Evolutionary conservation across 1,140 invertebrate genomes (phyloP), one percentile per base, ranked within the genome.

Genomic region (Tribolium madens): DNA sequence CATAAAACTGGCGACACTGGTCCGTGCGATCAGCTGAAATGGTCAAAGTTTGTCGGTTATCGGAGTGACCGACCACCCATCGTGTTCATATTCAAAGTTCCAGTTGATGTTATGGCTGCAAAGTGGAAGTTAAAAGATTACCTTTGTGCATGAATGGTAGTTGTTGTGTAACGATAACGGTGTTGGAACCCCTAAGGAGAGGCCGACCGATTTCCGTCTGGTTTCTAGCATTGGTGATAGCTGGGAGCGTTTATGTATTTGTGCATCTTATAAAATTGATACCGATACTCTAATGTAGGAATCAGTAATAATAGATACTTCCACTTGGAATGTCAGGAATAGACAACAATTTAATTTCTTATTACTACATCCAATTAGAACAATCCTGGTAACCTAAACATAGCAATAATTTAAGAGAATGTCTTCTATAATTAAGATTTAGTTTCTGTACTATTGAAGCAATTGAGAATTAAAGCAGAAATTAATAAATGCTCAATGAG

Each of bases 101-200:
- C 26, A 64, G 21, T 33, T 31, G 57, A 64, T 64, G 57, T 64
- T 64, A 64, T 33, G 57, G 57, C 57, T 33, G 21, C 26, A 33
- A n/a, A 33, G 57, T 57, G 52, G 15, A 64, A 64, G 57, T 64
- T 57, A 64, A 64, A 64, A 64, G 57, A 64, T 64, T 64, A 64
- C 57, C 57, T 64, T 64, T 64, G 57, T 33, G 57, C 26, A 33
- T 33, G 57, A 64, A 64, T 33, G 57, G 57, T 64, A 33, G 57
- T 64, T 64, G 57, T 64, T 64, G 57, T 64, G 57, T 64, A 64
- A 64, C 57, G 57, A 64, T 64, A 64, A 64, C 57, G 36, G 57
- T 64, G 57, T 64, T 12, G 26, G 57, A 64, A 64, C 57, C 57
- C 57, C 57, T 64, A 33, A 64, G 57, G 57, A 64, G 57, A 64